Evolutionary conservation across 2,888 invertebrate genomes (phyloP), one percentile per base, ranked within the genome.

Genomic region (Anodontia alba): DNA sequence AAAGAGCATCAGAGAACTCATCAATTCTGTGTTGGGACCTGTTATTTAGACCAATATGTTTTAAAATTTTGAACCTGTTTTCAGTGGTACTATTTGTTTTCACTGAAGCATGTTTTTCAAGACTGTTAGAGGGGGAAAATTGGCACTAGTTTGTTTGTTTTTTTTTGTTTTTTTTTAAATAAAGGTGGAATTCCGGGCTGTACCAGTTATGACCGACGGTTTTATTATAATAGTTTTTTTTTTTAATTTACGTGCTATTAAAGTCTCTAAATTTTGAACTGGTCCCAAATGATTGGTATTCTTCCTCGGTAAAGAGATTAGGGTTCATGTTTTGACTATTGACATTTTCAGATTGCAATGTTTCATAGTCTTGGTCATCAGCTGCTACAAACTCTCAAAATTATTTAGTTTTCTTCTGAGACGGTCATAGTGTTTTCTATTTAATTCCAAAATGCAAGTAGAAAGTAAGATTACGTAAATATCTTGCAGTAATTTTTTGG

Each of bases 1-100:
- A 26, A 7, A 57, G 20, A 29, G 57, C 57, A 26, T 57, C 57
- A 26, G 57, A 29, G 17, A 57, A 57, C 29, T 57, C 57, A 57
- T 57, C 57, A 26, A 57, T n/a, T n/a, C 29, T 57, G 29, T 57
- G 5, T 29, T 57, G 57, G 7, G 57, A 57, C 3, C 57, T 7
- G 29, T 29, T 17, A 57, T 57, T 57, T 26, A 57, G 29, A 26
- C 57, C 3, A 7, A 57, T 70, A 26, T 70, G 23, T 70, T 70
- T 70, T 20, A 70, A 33, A n/a, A 70, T 70, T n/a, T 46, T 12
- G 23, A 70, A 70, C 7, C 70, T 31, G 29, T 70, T 70, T 70
- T 70, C 42, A 43, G 43, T 23, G 5, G 42, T 29, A 46, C 70
- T 70, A 23, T 70, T 70, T 23, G 70, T 70, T 70, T 29, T 42